These are phyloP conservation scores for Capreolus pygargus DNA, from an alignment of 2,113 vertebrate genomes.

Conservation along the genomic window DNA sequence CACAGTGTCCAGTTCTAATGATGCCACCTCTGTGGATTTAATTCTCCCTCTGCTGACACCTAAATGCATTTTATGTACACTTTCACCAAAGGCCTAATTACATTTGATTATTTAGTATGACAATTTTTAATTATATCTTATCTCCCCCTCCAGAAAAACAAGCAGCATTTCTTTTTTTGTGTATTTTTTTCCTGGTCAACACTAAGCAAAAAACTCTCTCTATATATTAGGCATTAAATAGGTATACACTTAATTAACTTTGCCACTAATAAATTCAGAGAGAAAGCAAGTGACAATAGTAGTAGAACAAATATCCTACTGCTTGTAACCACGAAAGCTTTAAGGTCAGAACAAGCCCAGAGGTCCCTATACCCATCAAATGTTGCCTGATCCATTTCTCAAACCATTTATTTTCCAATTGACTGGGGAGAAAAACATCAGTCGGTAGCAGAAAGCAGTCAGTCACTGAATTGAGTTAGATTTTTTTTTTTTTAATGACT, in stretches of 20 bases:
- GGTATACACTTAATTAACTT: not conserved
- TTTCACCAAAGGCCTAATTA: not conserved
- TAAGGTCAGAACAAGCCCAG: not conserved
- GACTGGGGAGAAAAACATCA: not conserved
- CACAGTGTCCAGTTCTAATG: not conserved
- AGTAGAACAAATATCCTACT: not conserved
- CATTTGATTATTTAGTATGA: not conserved
- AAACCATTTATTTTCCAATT: constrained; percentile 27
- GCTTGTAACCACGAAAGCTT: not conserved
- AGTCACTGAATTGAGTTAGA: not conserved
- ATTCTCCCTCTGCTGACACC: not conserved
- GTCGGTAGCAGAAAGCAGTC: not conserved
- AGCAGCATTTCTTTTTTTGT: not conserved
- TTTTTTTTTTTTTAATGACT: not conserved
- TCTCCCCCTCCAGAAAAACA: constrained; percentile 2
- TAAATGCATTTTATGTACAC: not conserved
- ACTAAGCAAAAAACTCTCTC: not conserved
- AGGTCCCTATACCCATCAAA: not conserved
- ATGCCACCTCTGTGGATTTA: not conserved
- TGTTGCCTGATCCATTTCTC: constrained; percentile 6
- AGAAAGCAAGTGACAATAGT: not conserved
- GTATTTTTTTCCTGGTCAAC: not conserved
- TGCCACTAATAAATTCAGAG: not conserved
- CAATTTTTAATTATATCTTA: not conserved
- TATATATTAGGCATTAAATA: not conserved